Conservation (phyloP, 2,113 vertebrate genomes). For the Scalopus aquaticus region DNA sequence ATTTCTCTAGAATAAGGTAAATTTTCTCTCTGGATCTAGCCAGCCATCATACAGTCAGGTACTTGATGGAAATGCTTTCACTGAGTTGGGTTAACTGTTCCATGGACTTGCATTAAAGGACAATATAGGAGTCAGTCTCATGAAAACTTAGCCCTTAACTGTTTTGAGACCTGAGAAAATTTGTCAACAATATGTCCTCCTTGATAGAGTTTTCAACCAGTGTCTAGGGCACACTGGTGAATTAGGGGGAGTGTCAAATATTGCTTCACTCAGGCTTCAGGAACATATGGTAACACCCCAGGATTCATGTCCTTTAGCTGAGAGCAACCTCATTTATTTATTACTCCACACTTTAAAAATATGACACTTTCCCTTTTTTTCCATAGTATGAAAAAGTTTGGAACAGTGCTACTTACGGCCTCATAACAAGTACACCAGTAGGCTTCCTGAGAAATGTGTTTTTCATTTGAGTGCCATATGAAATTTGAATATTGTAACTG, state of each 20-base stretch:
- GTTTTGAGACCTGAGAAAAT: not conserved
- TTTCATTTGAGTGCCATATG: no score
- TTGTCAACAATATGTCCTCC: not conserved
- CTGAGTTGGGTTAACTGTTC: not conserved
- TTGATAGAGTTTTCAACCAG: not conserved
- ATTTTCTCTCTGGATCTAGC: slow-evolving; percentile 58
- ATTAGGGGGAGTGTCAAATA: not conserved
- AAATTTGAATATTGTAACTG: no score
- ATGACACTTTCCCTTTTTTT: not conserved
- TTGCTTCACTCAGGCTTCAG: not conserved
- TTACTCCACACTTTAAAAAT: not conserved
- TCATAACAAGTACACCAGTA: not conserved
- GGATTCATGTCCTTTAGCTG: not conserved
- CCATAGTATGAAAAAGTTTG: not conserved
- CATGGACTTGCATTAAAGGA: slow-evolving; percentile 8
- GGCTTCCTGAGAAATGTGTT: not conserved
- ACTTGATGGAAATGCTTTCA: slow-evolving; percentile 35
- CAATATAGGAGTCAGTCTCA: not conserved
- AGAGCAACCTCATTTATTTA: not conserved
- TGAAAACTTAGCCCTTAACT: not conserved
- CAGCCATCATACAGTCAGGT: slow-evolving; percentile 30
- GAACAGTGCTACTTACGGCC: not conserved
- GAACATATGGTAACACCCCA: not conserved
- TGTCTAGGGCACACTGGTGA: not conserved
- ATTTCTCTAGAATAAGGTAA: slow-evolving; percentile 58